Base-by-base conservation (phyloP, 2,888 invertebrate genomes). In the Amphipoea lucens region DNA sequence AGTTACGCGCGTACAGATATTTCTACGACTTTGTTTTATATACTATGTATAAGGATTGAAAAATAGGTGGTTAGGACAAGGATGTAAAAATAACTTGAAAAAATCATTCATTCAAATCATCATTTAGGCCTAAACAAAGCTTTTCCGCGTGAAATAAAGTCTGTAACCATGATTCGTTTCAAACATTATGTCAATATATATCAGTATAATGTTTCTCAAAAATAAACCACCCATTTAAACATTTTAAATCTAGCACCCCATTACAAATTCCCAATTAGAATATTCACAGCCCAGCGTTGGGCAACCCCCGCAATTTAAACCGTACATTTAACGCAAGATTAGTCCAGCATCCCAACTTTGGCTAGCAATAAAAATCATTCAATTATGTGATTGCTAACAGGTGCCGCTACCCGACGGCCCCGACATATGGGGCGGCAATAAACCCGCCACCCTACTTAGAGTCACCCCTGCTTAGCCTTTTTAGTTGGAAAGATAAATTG, bases 401-500 rank as follows among this genome's bases (percentile, higher is more conserved):
- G 90, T 90, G 86, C 80, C 71, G 74, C 48, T 67, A 66, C 68
- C 67, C 81, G 83, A 76, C 62, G 40, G 40, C 6, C 86, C 29
- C 68, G 85, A 81, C 90, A 90, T 89, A 89, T 88, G 90, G 87
- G 83, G 36, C 57, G 60, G 83, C 86, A 76, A 90, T 90, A 88
- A 90, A 88, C 62, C 65, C 80, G 17, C 75, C 73, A 82, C 85
- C 86, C 86, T 60, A 74, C 65, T 74, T 74, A 69, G 65, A 71
- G 84, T 72, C 75, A 76, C 86, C 87, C 89, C 69, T 69, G 63
- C 65, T 74, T 74, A 79, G 78, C 85, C 82, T 69, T 81, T 82
- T 76, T 67, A 76, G 71, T 51, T 69, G 23, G 1, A n/a, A 73
- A 60, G 78, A 71, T 81, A 71, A 78, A 72, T 81, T 79, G 51